A percentile compares a stretch with the other conserved stretches of the same genome.
phyloP scores from a whole-genome alignment of 2,797 vertebrate species.

The Aulostomus chinensis region DNA sequence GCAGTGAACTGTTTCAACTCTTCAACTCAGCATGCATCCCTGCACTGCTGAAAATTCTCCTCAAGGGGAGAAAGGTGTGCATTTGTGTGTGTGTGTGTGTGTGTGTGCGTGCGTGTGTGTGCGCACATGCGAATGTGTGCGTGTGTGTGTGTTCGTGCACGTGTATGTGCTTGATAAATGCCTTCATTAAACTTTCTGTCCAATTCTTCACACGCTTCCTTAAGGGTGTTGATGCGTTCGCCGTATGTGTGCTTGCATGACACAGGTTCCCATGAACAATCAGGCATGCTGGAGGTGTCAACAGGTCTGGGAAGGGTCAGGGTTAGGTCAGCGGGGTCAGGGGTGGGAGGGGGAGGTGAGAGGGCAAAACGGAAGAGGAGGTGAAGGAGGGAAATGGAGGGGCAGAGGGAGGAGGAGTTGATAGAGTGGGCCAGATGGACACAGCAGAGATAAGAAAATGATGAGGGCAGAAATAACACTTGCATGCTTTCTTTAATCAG shows the following conservation, averaged over 20 bases:
- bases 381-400: constrained; percentile 36
- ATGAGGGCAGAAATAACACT: constrained; percentile 46
- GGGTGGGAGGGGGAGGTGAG: constrained; percentile 27
- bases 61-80: neutral
- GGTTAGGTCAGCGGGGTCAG: constrained; percentile 63
- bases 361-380: constrained; percentile 35
- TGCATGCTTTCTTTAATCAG: constrained; percentile 48
- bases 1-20: constrained; percentile 44
- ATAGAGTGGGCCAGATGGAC: constrained; percentile 72
- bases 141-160: neutral
- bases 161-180: neutral
- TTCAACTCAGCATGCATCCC: constrained; percentile 38
- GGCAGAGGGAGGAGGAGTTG: constrained; percentile 51
- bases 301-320: constrained; percentile 66
- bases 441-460: constrained; percentile 53
- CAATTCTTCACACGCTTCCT: constrained; percentile 2
- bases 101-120: neutral
- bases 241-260: constrained; percentile 6
- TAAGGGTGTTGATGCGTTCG: neutral
- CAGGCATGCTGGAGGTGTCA: constrained; percentile 69
- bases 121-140: neutral
- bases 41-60: constrained; percentile 13
- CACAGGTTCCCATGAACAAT: constrained; percentile 77
- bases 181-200: neutral
- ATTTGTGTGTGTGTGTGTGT: constrained; percentile 1